Evolutionary conservation across 2,888 invertebrate species (phyloP).

Genomic region (Lomographa bimaculata): DNA sequence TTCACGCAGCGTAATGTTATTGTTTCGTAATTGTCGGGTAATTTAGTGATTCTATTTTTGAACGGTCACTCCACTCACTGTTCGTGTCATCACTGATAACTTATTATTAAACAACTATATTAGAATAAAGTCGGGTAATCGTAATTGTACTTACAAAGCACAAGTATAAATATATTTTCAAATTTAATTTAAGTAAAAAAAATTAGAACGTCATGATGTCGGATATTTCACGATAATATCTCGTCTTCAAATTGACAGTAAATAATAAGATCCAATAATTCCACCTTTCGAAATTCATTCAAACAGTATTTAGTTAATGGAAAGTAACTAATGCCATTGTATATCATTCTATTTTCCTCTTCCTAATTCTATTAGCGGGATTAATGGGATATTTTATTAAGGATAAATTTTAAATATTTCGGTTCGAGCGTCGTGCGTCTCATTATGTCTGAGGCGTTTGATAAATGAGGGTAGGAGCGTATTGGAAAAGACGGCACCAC

Average conservation of each 20-base stretch:
- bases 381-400: conserved; percentile 56
- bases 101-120: no score
- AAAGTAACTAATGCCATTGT: conserved; percentile 31
- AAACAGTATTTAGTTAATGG: conserved; percentile 23
- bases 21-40: conserved; percentile 16
- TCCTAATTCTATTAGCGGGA: conserved; percentile 49
- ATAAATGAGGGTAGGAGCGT: conserved; percentile 65
- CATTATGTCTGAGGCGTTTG: conserved; percentile 76
- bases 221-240: neutral
- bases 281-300: conserved; percentile 20
- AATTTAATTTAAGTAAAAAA: neutral
- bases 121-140: no score
- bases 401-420: conserved; percentile 69
- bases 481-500: conserved; percentile 79
- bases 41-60: conserved; percentile 23
- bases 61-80: neutral
- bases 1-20: conserved; percentile 18
- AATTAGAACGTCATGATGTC: neutral
- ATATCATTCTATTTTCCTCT: conserved; percentile 39
- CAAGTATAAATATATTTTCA: no score
- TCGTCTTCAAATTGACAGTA: conserved; percentile 2
- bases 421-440: conserved; percentile 66
- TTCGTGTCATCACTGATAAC: no score
- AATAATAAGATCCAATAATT: conserved; percentile 16
- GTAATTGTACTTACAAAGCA: neutral